phyloP scores from a whole-genome alignment of 2,888 invertebrate species.

The Lasioglossum figueresi region DNA sequence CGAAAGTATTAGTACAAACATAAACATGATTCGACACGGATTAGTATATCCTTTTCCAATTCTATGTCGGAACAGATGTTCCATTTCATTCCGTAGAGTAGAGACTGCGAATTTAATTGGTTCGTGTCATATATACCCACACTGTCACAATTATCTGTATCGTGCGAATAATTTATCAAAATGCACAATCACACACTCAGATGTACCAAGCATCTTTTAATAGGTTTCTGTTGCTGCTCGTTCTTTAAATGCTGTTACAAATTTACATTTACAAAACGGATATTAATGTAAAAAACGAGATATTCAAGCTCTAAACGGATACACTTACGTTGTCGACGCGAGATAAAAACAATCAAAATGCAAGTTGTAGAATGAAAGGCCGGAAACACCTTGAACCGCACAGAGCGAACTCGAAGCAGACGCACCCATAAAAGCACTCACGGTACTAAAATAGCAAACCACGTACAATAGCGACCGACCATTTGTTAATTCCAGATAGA shows the following conservation, averaged over 20 bases:
- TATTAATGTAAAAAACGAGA: background rate
- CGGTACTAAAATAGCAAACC: background rate
- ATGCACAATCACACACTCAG: background rate
- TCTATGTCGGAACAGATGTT: background rate
- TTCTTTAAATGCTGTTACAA: background rate
- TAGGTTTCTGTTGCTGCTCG: background rate
- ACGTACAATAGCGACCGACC: background rate
- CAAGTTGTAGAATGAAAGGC: background rate
- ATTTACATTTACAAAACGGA: background rate
- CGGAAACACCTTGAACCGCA: background rate
- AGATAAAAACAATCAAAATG: background rate
- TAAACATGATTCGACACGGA: background rate
- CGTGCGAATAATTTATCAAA: background rate
- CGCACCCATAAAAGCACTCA: background rate
- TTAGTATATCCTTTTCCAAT: background rate
- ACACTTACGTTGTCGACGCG: background rate
- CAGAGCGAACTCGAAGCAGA: background rate
- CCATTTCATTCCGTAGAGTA: background rate
- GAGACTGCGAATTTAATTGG: background rate
- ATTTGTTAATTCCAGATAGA: background rate
- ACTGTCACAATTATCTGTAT: background rate
- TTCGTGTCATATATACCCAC: background rate
- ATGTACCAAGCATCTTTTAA: background rate
- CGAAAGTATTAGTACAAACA: background rate
- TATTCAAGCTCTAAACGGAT: background rate